Percentiles rank a stretch among this genome's conserved stretches.
phyloP scores from a whole-genome alignment of 2,888 invertebrate species.

The Pterobdella sp. region DNA sequence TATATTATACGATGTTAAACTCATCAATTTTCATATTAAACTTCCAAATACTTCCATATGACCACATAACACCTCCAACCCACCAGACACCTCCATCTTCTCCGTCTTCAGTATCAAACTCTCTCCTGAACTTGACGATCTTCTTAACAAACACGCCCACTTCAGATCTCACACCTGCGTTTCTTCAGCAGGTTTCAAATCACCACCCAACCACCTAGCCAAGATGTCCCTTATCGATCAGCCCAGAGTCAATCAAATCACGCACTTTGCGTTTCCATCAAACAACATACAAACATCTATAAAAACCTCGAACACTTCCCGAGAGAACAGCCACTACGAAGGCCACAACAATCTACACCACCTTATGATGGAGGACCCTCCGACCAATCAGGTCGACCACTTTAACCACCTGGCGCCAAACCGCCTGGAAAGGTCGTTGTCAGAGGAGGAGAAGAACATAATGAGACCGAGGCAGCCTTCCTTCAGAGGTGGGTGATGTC shows the following conservation, averaged over 20 bases:
- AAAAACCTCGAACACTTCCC: not conserved
- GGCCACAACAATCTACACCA: not conserved
- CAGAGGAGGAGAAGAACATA: too few relatives aligned
- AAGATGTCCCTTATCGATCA: too few relatives aligned
- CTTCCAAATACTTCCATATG: not conserved
- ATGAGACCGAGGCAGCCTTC: too few relatives aligned
- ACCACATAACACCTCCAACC: not conserved
- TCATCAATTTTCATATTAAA: not conserved
- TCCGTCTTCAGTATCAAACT: conserved; percentile 83
- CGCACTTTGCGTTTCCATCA: not conserved
- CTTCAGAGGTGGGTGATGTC: too few relatives aligned
- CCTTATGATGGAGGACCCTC: not conserved
- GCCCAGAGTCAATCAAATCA: conserved; percentile 15
- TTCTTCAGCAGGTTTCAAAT: not conserved
- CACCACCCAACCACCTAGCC: too few relatives aligned
- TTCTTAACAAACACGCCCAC: conserved; percentile 29
- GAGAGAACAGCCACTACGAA: not conserved
- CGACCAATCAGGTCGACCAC: not conserved
- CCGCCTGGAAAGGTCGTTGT: not conserved
- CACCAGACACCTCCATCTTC: conserved; percentile 81
- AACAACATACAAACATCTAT: not conserved
- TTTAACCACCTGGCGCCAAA: not conserved
- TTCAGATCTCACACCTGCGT: not conserved
- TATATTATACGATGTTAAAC: too few relatives aligned
- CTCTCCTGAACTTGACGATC: conserved; percentile 61